Evolutionary conservation across 2,888 invertebrate genomes (phyloP).

Genomic region (Azorinus chamasolen): DNA sequence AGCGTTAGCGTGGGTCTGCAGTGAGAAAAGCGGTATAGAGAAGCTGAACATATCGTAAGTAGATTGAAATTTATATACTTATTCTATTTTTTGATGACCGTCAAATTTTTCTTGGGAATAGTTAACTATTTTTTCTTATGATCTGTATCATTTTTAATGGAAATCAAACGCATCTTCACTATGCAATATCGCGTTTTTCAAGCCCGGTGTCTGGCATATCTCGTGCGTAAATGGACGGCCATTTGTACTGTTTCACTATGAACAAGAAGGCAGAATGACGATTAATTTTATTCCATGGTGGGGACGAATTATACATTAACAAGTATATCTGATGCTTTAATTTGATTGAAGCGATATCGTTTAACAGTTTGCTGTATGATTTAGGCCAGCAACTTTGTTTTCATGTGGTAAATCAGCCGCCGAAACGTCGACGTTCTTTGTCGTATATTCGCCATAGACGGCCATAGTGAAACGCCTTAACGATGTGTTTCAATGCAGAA

Average conservation of each 20-base stretch:
- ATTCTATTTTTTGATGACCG: not conserved
- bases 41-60: constrained; percentile 21
- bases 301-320: too few relatives aligned
- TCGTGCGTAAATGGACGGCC: constrained; percentile 45
- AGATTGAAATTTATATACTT: constrained; percentile 15
- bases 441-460: constrained; percentile 49
- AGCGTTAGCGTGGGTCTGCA: constrained; percentile 68
- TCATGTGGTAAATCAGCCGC: not conserved
- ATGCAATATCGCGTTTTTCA: constrained; percentile 41
- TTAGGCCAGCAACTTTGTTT: not conserved
- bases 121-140: constrained; percentile 42
- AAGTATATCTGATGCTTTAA: too few relatives aligned
- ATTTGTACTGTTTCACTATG: constrained; percentile 21
- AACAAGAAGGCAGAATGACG: constrained; percentile 16
- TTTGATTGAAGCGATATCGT: too few relatives aligned
- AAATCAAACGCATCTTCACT: constrained; percentile 17
- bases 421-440: constrained; percentile 34
- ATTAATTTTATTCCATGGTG: not conserved
- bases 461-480: constrained; percentile 60
- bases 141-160: not conserved
- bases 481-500: constrained; percentile 60
- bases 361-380: not conserved
- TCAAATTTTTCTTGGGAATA: constrained; percentile 55
- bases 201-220: constrained; percentile 16
- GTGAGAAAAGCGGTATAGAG: constrained; percentile 18